Base-by-base conservation (phyloP, 2,888 invertebrate genomes). In the Idaea biselata region DNA sequence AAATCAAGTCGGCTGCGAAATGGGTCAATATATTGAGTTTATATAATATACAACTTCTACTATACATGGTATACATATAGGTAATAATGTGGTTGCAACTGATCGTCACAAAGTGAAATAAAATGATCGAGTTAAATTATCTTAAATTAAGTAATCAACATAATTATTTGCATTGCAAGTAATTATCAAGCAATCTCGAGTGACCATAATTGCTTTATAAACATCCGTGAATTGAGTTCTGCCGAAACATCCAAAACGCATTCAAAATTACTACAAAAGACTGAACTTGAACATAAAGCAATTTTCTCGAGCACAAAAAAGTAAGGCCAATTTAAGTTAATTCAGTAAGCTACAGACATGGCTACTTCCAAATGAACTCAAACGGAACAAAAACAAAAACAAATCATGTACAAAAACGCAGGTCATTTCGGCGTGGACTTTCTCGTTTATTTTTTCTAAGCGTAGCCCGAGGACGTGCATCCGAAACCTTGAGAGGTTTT, bases 311-410 rank as follows among this genome's bases (percentile, higher is more conserved):
- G 80, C 74, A 86, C 62, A 87, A 86, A 86, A 25, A 89, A 88
- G 74, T 74, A 73, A 84, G 84, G 82, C 84, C 86, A 90, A 89
- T 91, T 90, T 88, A 84, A 90, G 89, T 88, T 90, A 90, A 92
- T 91, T 89, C 88, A 86, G 91, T 91, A 88, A 90, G 88, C 88
- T 89, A 83, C 85, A 84, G 88, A 87, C 89, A 84, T 87, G 86
- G 91, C 90, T 89, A 89, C 92, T 91, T 89, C 89, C 83, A 92
- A 92, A 91, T 92, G 91, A 92, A 91, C 90, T 89, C 90, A 88
- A 91, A 89, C 83, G 87, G 86, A 87, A 91, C 89, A 91, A 91
- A 92, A 91, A 91, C 86, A 84, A 90, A 89, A 91, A 91, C 89
- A 91, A 91, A 90, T 86, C 88, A 79, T 86, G 86, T 79, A 92